A percentile compares a stretch with the other conserved stretches of the same genome.
These are phyloP conservation scores for Bathynomus jamesi DNA, from an alignment of 1,140 invertebrate genomes.

Conservation along the genomic window DNA sequence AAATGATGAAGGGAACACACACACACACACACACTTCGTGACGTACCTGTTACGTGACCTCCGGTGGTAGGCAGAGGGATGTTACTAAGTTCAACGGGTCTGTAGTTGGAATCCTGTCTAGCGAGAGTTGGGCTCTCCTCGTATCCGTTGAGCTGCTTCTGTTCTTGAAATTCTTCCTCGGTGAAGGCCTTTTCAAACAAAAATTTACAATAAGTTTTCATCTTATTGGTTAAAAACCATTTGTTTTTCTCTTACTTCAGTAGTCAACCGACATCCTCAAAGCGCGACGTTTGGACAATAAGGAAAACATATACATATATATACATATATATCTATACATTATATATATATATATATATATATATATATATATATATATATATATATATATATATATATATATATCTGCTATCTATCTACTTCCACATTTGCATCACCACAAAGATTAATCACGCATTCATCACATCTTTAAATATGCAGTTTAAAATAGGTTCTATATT, in stretches of 20 bases:
- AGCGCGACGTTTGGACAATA: too few species aligned
- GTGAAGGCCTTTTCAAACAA: constrained; percentile 41
- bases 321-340: constrained; percentile 1
- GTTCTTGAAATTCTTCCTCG: constrained; percentile 40
- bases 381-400: constrained; percentile 4
- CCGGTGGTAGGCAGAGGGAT: constrained; percentile 63
- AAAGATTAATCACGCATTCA: background rate
- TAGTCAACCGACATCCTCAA: too few species aligned
- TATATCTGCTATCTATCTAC: background rate
- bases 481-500: too few species aligned
- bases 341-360: background rate
- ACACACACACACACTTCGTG: too few species aligned
- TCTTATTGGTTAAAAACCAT: too few species aligned
- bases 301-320: background rate
- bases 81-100: constrained; percentile 58
- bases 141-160: constrained; percentile 34
- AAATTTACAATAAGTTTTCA: too few species aligned
- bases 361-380: constrained; percentile 3
- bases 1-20: too few species aligned
- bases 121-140: constrained; percentile 22
- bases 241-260: too few species aligned
- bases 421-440: background rate
- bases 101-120: constrained; percentile 45
- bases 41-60: constrained; percentile 60
- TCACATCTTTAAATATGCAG: too few species aligned